Evolutionary conservation across 2,888 invertebrate species (phyloP).

Genomic region (Allacma fusca): DNA sequence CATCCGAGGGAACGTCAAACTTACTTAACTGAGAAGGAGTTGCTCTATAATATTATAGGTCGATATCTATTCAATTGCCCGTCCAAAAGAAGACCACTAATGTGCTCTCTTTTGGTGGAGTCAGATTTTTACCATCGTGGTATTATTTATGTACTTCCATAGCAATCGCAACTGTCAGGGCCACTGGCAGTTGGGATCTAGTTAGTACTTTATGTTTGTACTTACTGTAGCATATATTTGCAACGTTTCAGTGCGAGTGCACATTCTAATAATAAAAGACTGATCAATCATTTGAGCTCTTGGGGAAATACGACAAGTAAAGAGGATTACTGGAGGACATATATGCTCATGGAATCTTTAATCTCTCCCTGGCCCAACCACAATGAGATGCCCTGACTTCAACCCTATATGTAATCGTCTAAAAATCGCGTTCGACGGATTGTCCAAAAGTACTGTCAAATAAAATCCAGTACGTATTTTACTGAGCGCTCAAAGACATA

Average conservation of each 20-base stretch:
- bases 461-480: too few relatives aligned
- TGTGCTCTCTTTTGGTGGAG: background rate
- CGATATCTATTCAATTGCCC: slow-evolving; percentile 4
- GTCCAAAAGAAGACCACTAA: background rate
- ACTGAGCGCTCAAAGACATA: too few relatives aligned
- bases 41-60: background rate
- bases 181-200: too few relatives aligned
- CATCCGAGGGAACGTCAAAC: slow-evolving; percentile 3
- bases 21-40: slow-evolving; percentile 1
- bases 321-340: background rate
- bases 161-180: background rate
- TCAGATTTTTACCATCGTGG: background rate
- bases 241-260: background rate
- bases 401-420: background rate
- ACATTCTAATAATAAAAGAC: slow-evolving; percentile 12
- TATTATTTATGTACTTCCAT: background rate
- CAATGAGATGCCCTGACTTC: background rate
- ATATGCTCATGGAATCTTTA: background rate
- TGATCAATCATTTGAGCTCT: slow-evolving; percentile 12
- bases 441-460: too few relatives aligned
- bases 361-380: background rate
- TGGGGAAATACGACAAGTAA: slow-evolving; percentile 6
- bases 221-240: background rate
- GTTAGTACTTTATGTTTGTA: too few relatives aligned
- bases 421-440: too few relatives aligned